These are phyloP conservation scores for Diadumene lineata DNA, from an alignment of 92 coral and sea anemone genomes.

Conservation along the genomic window DNA sequence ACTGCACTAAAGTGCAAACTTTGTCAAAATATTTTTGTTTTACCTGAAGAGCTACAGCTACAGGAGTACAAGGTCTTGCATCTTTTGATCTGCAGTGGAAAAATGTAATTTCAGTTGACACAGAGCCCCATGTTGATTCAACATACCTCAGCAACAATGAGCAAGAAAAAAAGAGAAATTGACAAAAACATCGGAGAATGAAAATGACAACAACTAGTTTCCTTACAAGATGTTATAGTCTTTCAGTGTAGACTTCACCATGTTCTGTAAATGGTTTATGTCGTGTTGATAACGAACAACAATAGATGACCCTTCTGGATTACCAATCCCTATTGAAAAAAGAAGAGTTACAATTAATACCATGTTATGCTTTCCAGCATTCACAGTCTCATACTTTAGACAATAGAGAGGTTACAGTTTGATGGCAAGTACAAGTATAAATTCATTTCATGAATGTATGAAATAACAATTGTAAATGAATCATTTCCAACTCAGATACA, in stretches of 20 bases:
- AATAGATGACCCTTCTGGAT: slow-evolving; percentile 68
- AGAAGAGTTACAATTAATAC: background rate
- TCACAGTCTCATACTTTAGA: too few relatives aligned
- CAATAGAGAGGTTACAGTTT: too few relatives aligned
- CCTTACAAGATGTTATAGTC: slow-evolving; percentile 50
- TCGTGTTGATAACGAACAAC: slow-evolving; percentile 76
- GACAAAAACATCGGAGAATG: background rate
- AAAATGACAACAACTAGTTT: too few relatives aligned
- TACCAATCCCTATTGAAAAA: slow-evolving; percentile 55
- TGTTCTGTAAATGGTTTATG: slow-evolving; percentile 57
- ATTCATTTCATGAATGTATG: background rate
- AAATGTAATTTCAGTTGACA: background rate
- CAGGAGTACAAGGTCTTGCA: slow-evolving; percentile 32
- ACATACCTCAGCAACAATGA: background rate
- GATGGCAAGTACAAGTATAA: background rate
- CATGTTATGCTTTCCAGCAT: background rate
- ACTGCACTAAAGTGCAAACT: background rate
- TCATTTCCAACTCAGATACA: too few relatives aligned
- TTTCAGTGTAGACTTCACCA: slow-evolving; percentile 56
- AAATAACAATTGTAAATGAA: background rate
- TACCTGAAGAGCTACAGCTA: slow-evolving; percentile 54
- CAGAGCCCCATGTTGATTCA: too few relatives aligned
- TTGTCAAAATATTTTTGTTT: background rate
- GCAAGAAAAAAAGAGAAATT: background rate
- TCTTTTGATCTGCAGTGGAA: slow-evolving; percentile 26